Conservation (phyloP, 2,888 invertebrate species). For the Cephus sareptanus region DNA sequence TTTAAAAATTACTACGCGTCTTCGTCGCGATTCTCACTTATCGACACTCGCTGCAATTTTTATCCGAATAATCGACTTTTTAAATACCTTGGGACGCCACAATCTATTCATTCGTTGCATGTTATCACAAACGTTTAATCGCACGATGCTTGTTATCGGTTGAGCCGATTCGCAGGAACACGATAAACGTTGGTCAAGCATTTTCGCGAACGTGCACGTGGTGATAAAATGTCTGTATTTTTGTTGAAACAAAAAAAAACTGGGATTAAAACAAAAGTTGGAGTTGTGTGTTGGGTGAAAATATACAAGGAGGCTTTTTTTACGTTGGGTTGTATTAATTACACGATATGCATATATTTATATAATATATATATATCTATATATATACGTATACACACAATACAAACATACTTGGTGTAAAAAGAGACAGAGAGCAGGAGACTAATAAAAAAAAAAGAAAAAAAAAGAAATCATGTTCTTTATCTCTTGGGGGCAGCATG, state of each 20-base stretch:
- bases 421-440: conserved; percentile 25
- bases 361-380: no score
- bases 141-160: conserved; percentile 2
- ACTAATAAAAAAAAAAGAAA: conserved; percentile 42
- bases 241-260: not conserved
- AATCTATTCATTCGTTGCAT: not conserved
- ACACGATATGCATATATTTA: conserved; percentile 4
- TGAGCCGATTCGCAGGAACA: not conserved
- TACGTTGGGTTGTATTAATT: conserved; percentile 52
- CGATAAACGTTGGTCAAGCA: not conserved
- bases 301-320: conserved; percentile 51
- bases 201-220: not conserved
- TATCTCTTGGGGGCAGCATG: conserved; percentile 59
- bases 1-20: no score
- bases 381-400: no score
- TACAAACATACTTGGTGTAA: conserved; percentile 40
- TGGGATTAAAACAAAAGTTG: no score
- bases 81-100: not conserved
- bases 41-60: no score
- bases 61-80: not conserved
- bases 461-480: conserved; percentile 1
- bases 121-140: not conserved
- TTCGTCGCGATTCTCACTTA: no score
- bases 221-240: not conserved
- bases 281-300: conserved; percentile 40